Base-by-base conservation (phyloP, 2,113 vertebrate species). In the Podarcis raffonei region DNA sequence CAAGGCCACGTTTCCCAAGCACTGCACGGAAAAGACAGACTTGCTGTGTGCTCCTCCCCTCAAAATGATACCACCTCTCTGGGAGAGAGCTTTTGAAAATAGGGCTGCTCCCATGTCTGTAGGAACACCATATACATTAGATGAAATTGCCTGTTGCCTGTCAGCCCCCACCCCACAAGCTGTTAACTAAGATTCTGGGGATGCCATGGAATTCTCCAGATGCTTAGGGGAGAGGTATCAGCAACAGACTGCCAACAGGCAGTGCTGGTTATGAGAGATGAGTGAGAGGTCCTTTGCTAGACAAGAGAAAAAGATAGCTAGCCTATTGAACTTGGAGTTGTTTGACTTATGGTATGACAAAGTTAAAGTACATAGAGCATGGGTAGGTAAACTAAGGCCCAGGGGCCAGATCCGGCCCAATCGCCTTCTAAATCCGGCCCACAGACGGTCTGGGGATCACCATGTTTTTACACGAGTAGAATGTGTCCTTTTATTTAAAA, bases 81-180 rank as follows among this genome's bases (percentile, higher is more conserved):
- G 79, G 92, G 93, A 87, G 90, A 93, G 89, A 86, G 91, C 92
- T 93, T 89, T 92, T 88, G 27, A 79, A 90, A 89, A 88, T 77
- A 59, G 27, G 20, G 9, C 20, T 1, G 15, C 12, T 82, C 30
- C 25, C 16, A 9, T 18, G 81, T 4, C 81, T 20, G 15, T 18
- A 23, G 15, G 35, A 48, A 69, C 25, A 2, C 23, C 16, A 25
- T 39, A 42, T 16, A 80, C 57, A n/a, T 30, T 25, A 35, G 4
- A 5, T 23, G n/a, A 68, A 7, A 39, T 23, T 39, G 32, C 22
- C 27, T 15, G 32, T 39, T 15, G 22, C 23, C 20, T 39, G 11
- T 13, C 9, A 27, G 32, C 16, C n/a, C 23, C n/a, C 59, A 8
- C 4, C 20, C 74, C 32, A 75, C 32, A 11, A 39, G 59, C 12